Base-by-base conservation (phyloP, 2,797 vertebrate genomes). In the Gallinago solitaria region DNA sequence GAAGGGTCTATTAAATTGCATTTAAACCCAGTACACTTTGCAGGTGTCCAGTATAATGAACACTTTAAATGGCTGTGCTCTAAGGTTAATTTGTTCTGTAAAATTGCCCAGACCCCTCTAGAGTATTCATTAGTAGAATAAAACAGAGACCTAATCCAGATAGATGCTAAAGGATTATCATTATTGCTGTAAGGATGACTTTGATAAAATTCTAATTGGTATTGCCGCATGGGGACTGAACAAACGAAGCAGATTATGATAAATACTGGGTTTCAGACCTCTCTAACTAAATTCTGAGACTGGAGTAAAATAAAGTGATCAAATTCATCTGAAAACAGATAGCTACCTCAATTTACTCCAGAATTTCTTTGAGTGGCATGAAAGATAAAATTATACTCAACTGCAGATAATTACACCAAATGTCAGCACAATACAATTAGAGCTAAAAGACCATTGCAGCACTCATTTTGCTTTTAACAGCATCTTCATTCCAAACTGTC, bases 11-110 rank as follows among this genome's bases (percentile, higher is more conserved):
- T 97, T 97, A 97, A 97, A 97, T 96, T 96, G 87, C 84, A 94
- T 97, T 98, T 97, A 98, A 97, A 91, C 95, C 95, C 96, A 95
- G 95, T 93, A 93, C 90, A 91, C 94, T 96, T 97, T 84, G 85
- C 97, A 97, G 96, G 97, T 98, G 97, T 98, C 97, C 97, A 96
- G 95, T 91, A 97, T 97, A 98, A 98, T 92, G 94, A 98, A 97
- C 91, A 92, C 77, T 97, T 93, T 97, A 97, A 97, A 96, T 94
- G 91, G 76, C 76, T 96, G 86, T 92, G 96, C 91, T 96, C 81
- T 97, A 91, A 98, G 97, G 97, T 98, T 98, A 98, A 98, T 98
- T 98, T 97, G 97, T 96, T 98, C 96, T 94, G 68, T 97, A 97
- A 98, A 98, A 97, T 97, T 97, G 88, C 92, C 78, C 94, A 77